phyloP scores from a whole-genome alignment of 2,797 vertebrate species.

The Helostoma temminkii region DNA sequence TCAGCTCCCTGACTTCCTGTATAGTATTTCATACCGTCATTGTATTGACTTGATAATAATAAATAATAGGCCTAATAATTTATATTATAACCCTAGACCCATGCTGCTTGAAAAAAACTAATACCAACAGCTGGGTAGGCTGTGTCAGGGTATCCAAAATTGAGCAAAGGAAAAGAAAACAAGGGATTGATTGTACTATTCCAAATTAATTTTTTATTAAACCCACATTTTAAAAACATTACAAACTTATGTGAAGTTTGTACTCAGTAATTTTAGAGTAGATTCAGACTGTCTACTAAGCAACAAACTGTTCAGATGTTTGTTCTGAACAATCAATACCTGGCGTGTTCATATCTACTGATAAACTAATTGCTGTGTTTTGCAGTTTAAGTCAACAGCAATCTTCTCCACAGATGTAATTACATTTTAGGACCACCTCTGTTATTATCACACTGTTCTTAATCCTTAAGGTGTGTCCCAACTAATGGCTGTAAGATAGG shows the following conservation, averaged over 20 bases:
- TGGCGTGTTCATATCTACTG: background rate
- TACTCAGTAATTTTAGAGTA: background rate
- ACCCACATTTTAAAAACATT: background rate
- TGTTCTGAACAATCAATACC: background rate
- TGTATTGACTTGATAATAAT: too few species aligned
- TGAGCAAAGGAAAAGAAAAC: background rate
- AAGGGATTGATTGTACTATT: fast-evolving
- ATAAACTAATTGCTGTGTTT: background rate
- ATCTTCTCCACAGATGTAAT: background rate
- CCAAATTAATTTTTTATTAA: background rate
- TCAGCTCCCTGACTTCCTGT: too few species aligned
- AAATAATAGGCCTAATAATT: too few species aligned
- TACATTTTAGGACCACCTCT: background rate
- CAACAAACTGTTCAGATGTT: too few species aligned
- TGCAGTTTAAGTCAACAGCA: background rate
- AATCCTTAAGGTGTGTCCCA: background rate
- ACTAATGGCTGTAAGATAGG: background rate
- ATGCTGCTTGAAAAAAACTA: too few species aligned
- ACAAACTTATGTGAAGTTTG: background rate
- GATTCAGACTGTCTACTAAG: background rate
- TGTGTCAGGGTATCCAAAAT: too few species aligned
- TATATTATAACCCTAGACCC: too few species aligned
- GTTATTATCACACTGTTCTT: background rate
- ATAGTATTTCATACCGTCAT: too few species aligned
- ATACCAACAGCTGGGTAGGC: too few species aligned